phyloP scores from a whole-genome alignment of 2,888 invertebrate species.

The Seladonia tumulorum region DNA sequence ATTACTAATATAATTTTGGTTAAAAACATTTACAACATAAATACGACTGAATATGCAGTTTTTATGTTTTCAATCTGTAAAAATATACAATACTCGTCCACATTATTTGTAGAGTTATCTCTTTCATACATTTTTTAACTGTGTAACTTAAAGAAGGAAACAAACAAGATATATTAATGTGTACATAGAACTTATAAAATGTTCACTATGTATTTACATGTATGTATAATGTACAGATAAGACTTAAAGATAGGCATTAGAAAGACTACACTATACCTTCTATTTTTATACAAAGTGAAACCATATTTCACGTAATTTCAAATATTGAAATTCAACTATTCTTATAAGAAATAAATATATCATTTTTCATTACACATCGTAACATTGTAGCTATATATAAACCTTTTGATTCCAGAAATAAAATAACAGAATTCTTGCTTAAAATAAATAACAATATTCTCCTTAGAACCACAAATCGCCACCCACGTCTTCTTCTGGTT shows the following conservation, averaged over 20 bases:
- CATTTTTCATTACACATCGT: slow-evolving; percentile 19
- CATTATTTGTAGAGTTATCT: slow-evolving; percentile 5
- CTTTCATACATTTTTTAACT: slow-evolving; percentile 12
- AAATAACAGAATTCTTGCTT: slow-evolving; percentile 33
- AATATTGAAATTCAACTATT: slow-evolving; percentile 35
- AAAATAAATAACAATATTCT: slow-evolving; percentile 26
- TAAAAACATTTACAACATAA: slow-evolving; percentile 22
- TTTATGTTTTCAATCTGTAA: slow-evolving; percentile 9
- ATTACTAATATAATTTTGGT: slow-evolving; percentile 48
- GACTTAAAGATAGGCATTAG: slow-evolving; percentile 50
- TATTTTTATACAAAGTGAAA: slow-evolving; percentile 49
- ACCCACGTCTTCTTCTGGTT: slow-evolving; percentile 85
- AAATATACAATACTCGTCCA: slow-evolving; percentile 29
- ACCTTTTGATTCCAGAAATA: slow-evolving; percentile 41
- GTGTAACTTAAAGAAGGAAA: slow-evolving; percentile 6
- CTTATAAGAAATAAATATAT: slow-evolving; percentile 53
- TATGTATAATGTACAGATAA: slow-evolving; percentile 54
- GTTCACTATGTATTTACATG: slow-evolving; percentile 60
- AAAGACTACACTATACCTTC: not conserved
- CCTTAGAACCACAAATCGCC: slow-evolving; percentile 87
- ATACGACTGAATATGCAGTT: slow-evolving; percentile 47
- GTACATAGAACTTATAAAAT: slow-evolving; percentile 45
- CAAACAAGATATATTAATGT: slow-evolving; percentile 1
- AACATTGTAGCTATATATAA: slow-evolving; percentile 24
- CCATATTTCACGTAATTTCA: slow-evolving; percentile 29